Conservation (phyloP, 2,113 vertebrate genomes). For the Odocoileus virginianus region DNA sequence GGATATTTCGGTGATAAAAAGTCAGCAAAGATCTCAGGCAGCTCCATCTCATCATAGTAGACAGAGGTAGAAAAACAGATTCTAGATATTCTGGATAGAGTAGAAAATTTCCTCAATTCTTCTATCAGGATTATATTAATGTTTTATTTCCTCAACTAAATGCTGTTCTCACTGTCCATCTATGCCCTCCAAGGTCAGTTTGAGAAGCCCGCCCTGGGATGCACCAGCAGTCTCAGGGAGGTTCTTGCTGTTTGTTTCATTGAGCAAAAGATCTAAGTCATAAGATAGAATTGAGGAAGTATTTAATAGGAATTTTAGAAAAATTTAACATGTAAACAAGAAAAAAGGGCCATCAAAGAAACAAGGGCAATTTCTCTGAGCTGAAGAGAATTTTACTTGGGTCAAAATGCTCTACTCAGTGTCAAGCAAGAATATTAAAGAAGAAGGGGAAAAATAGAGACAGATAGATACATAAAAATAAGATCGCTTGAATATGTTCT, state of each 20-base stretch:
- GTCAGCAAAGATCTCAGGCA: background rate
- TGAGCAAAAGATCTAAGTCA: background rate
- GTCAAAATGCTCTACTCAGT: background rate
- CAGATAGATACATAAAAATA: background rate
- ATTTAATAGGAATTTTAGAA: background rate
- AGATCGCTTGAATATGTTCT: background rate
- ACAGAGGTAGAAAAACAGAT: background rate
- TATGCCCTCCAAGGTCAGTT: background rate
- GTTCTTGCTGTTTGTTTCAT: background rate
- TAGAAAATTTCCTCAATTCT: background rate
- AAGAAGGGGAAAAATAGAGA: background rate
- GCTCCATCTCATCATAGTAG: background rate
- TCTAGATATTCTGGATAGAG: background rate
- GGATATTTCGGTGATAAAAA: background rate
- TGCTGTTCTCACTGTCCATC: background rate
- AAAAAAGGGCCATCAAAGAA: background rate
- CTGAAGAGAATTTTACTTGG: background rate
- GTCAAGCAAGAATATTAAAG: background rate
- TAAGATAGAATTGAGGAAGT: background rate
- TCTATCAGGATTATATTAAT: background rate
- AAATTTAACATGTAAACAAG: background rate
- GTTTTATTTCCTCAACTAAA: background rate
- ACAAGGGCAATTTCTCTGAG: background rate
- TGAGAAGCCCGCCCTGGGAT: accelerated
- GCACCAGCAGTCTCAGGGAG: background rate